Evolutionary conservation across 2,113 vertebrate species (phyloP), one percentile per base, ranked within the genome.

Genomic region (Nicator chloris): DNA sequence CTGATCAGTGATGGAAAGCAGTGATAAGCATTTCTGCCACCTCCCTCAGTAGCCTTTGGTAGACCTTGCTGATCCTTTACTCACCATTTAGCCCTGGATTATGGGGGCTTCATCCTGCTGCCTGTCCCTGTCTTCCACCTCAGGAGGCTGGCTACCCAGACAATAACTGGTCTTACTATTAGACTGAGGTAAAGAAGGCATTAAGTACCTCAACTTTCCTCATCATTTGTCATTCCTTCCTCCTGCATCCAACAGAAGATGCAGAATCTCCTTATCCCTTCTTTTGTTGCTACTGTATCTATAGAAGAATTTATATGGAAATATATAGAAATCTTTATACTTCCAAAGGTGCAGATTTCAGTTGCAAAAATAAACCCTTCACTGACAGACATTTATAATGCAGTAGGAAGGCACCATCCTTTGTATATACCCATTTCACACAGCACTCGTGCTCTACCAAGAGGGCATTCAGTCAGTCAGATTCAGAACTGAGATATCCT

Each of bases 341-440:
- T 64, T 76, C 31, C 78, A 87, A 84, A 82, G 26, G 40, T 71
- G 17, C 59, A 82, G 60, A 85, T n/a, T 91, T 70, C 39, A 91
- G 45, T 7, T 27, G 27, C 61, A 89, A 56, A 83, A 87, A 68
- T 33, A 88, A 59, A 73, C 3, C 6, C 45, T 49, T 70, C 51
- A 49, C 65, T 82, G 50, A 60, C 69, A 70, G 57, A 11, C 27
- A 44, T 14, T 51, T 47, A 31, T 21, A 78, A 59, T 1, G 0
- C 37, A 35, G 16, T 2, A 76, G 40, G 37, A 40, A 87, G 17
- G 31, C 18, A 89, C 21, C 35, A 20, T 50, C 23, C 20, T 37
- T 53, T 28, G n/a, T 16, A 37, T 2, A 39, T 5, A 44, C 1
- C 33, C 26, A 35, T 37, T 64, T 83, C 54, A 40, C 31, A 44